Conservation (phyloP, 2,797 vertebrate genomes). For the Acanthurus tractus region DNA sequence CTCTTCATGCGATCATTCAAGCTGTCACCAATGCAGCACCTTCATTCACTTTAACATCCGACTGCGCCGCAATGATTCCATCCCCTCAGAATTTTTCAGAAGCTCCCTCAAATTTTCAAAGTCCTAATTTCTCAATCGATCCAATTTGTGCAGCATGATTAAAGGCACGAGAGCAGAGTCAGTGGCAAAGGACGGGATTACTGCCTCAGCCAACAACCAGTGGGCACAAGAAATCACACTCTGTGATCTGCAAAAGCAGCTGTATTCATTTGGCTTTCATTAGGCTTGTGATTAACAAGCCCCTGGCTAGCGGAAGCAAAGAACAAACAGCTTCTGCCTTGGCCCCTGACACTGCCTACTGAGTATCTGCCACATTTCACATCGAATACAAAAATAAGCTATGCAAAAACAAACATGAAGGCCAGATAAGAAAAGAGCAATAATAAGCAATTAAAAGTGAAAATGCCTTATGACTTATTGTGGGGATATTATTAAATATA, state of each 20-base stretch:
- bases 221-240: slow-evolving; percentile 59
- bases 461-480: slow-evolving; percentile 21
- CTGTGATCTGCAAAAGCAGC: slow-evolving; percentile 73
- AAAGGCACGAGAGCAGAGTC: slow-evolving; percentile 50
- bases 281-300: slow-evolving; percentile 68
- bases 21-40: slow-evolving; percentile 49
- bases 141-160: slow-evolving; percentile 62
- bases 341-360: slow-evolving; percentile 52
- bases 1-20: slow-evolving; percentile 68
- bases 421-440: slow-evolving; percentile 14
- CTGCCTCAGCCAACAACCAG: slow-evolving; percentile 51
- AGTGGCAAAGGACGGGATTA: slow-evolving; percentile 59
- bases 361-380: slow-evolving; percentile 55
- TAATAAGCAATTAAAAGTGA: slow-evolving; percentile 21
- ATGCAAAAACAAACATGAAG: slow-evolving; percentile 43
- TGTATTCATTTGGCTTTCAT: slow-evolving; percentile 81
- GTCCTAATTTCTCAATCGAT: slow-evolving; percentile 50
- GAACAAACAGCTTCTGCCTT: slow-evolving; percentile 52
- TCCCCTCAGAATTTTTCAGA: slow-evolving; percentile 38
- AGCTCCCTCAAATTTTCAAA: slow-evolving; percentile 64
- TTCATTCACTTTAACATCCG: slow-evolving; percentile 51
- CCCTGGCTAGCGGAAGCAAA: slow-evolving; percentile 56
- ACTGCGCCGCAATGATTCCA: slow-evolving; percentile 54
- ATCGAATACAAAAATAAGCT: slow-evolving; percentile 41
- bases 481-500: background rate